Percentiles rank a stretch among this genome's conserved stretches.
Evolutionary conservation across 2,888 invertebrate species (phyloP).

Genomic region (Temnothorax unifasciatus): DNA sequence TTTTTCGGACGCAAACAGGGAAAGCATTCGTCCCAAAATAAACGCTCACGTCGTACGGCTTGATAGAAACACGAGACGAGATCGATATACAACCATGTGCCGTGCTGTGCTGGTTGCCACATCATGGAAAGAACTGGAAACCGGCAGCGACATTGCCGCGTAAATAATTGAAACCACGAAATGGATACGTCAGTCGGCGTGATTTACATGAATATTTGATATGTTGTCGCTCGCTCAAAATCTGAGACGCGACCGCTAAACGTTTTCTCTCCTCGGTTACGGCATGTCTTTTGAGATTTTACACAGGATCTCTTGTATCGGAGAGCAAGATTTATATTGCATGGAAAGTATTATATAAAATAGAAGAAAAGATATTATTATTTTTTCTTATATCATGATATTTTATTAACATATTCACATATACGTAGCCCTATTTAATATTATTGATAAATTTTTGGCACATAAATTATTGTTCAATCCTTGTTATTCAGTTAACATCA

Average conservation of each 20-base stretch:
- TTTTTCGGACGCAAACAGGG: conserved; percentile 31
- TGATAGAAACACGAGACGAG: conserved; percentile 58
- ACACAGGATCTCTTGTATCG: background rate
- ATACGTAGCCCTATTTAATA: background rate
- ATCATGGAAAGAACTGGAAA: conserved; percentile 53
- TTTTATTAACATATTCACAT: background rate
- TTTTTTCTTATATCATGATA: background rate
- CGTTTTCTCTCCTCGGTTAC: conserved; percentile 21
- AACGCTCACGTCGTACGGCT: conserved; percentile 45
- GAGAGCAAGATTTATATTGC: background rate
- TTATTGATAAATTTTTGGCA: background rate
- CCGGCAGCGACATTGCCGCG: conserved; percentile 45
- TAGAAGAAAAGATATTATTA: background rate
- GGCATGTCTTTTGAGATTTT: conserved; percentile 9
- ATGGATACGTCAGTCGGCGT: conserved; percentile 73
- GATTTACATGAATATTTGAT: conserved; percentile 75
- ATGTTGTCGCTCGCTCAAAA: conserved; percentile 60
- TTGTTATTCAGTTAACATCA: background rate
- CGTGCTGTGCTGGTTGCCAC: conserved; percentile 29
- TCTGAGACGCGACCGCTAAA: conserved; percentile 50
- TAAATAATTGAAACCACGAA: conserved; percentile 73
- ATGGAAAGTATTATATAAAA: background rate
- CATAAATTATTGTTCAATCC: background rate
- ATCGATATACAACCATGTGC: conserved; percentile 58
- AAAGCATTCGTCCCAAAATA: conserved; percentile 37